Evolutionary conservation across 1,140 invertebrate genomes (phyloP).

Genomic region (Nomia melanderi): DNA sequence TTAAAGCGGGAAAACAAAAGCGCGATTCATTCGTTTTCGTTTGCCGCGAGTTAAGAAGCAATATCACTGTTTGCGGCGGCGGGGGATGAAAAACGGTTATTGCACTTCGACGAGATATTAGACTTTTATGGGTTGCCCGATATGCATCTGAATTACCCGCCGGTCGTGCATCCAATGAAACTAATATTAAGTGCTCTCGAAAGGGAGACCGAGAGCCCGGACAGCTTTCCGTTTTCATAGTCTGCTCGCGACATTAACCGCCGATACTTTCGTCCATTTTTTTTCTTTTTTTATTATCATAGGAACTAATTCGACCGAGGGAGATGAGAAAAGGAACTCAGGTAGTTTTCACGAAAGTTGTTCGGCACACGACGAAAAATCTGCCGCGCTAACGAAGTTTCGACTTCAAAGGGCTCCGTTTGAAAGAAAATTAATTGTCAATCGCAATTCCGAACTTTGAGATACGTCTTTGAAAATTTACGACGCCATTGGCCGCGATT

Average conservation of each 20-base stretch:
- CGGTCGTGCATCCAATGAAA: constrained; percentile 22
- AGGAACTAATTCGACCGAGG: too few relatives aligned
- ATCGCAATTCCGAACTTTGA: background rate
- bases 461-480: background rate
- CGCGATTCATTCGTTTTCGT: background rate
- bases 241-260: too few relatives aligned
- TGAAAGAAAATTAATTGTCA: background rate
- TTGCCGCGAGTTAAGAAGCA: background rate
- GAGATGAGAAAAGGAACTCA: too few relatives aligned
- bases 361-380: background rate
- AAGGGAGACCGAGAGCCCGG: background rate
- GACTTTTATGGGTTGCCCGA: background rate
- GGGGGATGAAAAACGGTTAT: constrained; percentile 37
- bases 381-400: background rate
- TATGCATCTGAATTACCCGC: constrained; percentile 17
- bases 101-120: constrained; percentile 17
- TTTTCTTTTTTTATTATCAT: too few relatives aligned
- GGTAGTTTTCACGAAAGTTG: background rate
- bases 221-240: too few relatives aligned
- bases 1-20: background rate
- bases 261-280: too few relatives aligned
- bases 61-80: constrained; percentile 5
- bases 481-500: background rate
- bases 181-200: constrained; percentile 17
- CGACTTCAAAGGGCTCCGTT: background rate